Percentiles rank a stretch among this genome's conserved stretches.
These are phyloP conservation scores for Lagorchestes hirsutus DNA, from an alignment of 2,797 vertebrate species.

Conservation along the genomic window DNA sequence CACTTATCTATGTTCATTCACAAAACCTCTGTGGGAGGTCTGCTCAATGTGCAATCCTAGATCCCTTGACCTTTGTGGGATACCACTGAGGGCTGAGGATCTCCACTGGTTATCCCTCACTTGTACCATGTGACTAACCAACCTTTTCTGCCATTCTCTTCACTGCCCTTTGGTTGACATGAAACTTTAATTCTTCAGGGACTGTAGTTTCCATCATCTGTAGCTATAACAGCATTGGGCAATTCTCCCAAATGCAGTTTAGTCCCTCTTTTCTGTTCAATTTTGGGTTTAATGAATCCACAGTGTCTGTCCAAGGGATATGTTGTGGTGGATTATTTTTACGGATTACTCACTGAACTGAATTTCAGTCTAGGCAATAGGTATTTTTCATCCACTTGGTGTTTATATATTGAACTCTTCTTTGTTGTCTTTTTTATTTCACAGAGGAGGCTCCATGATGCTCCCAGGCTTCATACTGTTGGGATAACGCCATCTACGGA, in stretches of 20 bases:
- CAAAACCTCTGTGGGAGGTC: neutral
- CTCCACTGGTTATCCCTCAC: neutral
- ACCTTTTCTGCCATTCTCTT: neutral
- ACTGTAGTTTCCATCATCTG: neutral
- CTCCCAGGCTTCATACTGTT: neutral
- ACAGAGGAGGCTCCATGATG: neutral
- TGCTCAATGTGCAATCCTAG: neutral
- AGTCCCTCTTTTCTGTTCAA: neutral
- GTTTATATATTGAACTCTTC: neutral
- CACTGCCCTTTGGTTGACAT: neutral
- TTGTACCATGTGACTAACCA: neutral
- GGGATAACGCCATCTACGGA: neutral
- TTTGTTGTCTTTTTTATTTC: neutral
- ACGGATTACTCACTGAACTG: neutral
- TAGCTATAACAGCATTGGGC: neutral
- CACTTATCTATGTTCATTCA: neutral
- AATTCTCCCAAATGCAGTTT: neutral
- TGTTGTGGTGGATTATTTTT: neutral
- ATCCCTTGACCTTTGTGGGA: neutral
- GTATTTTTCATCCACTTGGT: neutral
- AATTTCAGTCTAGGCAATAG: neutral
- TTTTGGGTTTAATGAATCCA: neutral
- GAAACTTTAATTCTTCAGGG: neutral
- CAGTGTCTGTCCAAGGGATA: neutral
- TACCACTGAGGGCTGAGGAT: neutral